phyloP scores from a whole-genome alignment of 2,113 vertebrate species.

The Cochlearius cochlearius region DNA sequence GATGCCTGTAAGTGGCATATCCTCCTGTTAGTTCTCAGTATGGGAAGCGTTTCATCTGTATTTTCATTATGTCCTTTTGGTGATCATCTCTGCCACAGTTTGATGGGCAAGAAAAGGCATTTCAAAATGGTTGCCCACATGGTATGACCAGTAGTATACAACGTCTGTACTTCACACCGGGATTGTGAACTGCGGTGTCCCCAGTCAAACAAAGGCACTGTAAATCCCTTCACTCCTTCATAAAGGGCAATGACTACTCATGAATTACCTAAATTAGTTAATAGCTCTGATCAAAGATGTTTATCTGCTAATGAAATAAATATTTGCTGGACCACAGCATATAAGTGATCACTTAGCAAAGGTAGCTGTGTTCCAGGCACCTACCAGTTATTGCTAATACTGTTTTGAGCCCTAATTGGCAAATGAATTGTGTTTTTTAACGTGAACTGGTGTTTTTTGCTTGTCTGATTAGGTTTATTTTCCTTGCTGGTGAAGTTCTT shows the following conservation, averaged over 20 bases:
- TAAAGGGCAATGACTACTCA: not conserved
- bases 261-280: not conserved
- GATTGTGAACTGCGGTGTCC: not conserved
- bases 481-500: not conserved
- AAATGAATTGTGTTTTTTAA: not conserved
- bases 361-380: not conserved
- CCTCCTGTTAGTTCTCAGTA: not conserved
- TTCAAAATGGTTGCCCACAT: not conserved
- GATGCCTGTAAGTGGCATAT: not conserved
- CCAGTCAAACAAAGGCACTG: not conserved
- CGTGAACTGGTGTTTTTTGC: not conserved
- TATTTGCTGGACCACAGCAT: not conserved
- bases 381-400: not conserved
- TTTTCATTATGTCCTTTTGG: not conserved
- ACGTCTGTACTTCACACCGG: not conserved
- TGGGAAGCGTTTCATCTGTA: not conserved
- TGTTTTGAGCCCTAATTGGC: not conserved
- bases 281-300: not conserved
- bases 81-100: accelerated
- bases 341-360: not conserved
- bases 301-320: not conserved
- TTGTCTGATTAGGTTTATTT: not conserved
- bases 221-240: not conserved
- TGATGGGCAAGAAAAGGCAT: not conserved
- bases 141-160: not conserved